Evolutionary conservation across 1,140 invertebrate species (phyloP).

Genomic region (Drosophila littoralis): DNA sequence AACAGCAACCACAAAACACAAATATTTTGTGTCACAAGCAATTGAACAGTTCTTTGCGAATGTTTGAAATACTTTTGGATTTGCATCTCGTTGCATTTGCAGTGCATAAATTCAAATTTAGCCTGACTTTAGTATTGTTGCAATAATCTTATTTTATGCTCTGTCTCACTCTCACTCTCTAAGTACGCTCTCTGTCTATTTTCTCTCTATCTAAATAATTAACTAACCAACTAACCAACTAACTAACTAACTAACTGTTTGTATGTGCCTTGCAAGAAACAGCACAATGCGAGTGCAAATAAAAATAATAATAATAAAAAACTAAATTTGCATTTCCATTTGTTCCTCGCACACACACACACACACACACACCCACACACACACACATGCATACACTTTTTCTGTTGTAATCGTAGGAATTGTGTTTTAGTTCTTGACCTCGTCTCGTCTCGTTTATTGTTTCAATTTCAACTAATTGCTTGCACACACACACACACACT

Average conservation of each 20-base stretch:
- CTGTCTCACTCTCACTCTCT: conserved; percentile 46
- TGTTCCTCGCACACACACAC: conserved; percentile 20
- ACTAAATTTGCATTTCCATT: conserved; percentile 65
- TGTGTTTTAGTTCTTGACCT: conserved; percentile 62
- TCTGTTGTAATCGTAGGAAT: conserved; percentile 76
- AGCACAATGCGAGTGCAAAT: conserved; percentile 57
- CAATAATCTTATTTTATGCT: conserved; percentile 63
- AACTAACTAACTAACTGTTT: conserved; percentile 60
- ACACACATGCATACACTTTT: conserved; percentile 39
- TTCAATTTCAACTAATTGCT: conserved; percentile 33
- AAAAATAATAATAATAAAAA: conserved; percentile 33
- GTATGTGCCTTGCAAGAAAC: conserved; percentile 71
- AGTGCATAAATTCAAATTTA: conserved; percentile 65
- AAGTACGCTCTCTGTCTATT: conserved; percentile 45
- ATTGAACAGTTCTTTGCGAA: conserved; percentile 49
- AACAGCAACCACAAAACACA: conserved; percentile 71
- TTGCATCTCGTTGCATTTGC: conserved; percentile 65
- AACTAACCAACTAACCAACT: conserved; percentile 22
- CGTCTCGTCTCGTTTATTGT: not conserved
- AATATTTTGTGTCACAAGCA: conserved; percentile 65
- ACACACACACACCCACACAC: not conserved
- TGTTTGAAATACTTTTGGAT: conserved; percentile 57
- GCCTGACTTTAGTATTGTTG: conserved; percentile 74
- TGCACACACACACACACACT: conserved; percentile 14
- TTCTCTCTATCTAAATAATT: conserved; percentile 38